A percentile compares a stretch with the other conserved stretches of the same genome.
Conservation (phyloP, 2,797 vertebrate genomes). For the Rhinella marina region DNA sequence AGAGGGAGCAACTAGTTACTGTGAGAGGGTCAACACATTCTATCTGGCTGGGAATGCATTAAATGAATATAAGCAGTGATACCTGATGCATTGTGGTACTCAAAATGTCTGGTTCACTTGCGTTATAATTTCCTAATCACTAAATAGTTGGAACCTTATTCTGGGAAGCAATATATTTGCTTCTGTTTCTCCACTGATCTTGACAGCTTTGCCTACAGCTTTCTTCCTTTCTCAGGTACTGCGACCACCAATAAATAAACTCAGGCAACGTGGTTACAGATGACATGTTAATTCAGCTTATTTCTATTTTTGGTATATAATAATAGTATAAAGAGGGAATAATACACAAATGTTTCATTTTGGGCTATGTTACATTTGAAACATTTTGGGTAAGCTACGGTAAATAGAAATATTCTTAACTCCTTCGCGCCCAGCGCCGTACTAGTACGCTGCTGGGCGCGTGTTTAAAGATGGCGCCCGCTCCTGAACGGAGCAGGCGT, state of each 20-base stretch:
- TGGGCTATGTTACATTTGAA: background rate
- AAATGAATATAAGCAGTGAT: conserved; percentile 49
- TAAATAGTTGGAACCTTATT: conserved; percentile 48
- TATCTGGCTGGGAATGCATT: conserved; percentile 31
- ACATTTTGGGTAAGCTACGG: background rate
- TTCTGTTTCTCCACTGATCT: conserved; percentile 32
- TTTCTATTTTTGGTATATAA: background rate
- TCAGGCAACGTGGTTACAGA: background rate
- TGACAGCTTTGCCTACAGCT: conserved; percentile 23
- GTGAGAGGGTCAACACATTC: conserved; percentile 34
- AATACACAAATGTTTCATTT: background rate
- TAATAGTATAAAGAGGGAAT: background rate
- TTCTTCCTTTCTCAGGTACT: background rate
- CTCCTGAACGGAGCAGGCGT: no score
- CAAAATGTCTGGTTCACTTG: conserved; percentile 47
- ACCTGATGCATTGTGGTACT: conserved; percentile 48
- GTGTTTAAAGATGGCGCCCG: no score
- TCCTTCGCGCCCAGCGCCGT: no score
- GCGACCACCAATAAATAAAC: background rate
- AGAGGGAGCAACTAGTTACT: conserved; percentile 17
- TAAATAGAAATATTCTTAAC: no score
- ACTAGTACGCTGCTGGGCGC: no score
- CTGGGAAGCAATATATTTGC: conserved; percentile 44
- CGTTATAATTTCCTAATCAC: conserved; percentile 54
- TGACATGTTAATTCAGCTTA: background rate